These are phyloP conservation scores for Zaprionus vittiger DNA, from an alignment of 1,140 invertebrate species.

Conservation along the genomic window DNA sequence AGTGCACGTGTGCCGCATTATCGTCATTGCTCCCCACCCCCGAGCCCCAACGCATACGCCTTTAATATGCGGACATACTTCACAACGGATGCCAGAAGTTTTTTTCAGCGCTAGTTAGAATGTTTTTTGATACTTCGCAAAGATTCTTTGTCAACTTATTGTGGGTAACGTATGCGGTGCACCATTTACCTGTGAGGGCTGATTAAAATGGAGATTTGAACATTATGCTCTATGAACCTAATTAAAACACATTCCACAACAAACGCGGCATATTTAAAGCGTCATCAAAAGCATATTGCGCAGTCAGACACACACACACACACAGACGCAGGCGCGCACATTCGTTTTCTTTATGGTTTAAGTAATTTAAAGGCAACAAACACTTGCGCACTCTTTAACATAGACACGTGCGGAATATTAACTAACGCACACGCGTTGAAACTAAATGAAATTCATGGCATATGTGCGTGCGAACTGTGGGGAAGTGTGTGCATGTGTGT, in stretches of 20 bases:
- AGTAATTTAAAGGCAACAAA: conserved; percentile 73
- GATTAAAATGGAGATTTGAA: conserved; percentile 10
- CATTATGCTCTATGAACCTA: conserved; percentile 41
- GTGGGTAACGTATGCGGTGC: not conserved
- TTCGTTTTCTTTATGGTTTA: conserved; percentile 74
- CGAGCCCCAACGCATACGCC: conserved; percentile 16
- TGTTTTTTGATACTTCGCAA: conserved; percentile 5
- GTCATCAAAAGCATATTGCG: conserved; percentile 70
- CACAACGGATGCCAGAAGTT: conserved; percentile 5
- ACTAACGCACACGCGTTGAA: conserved; percentile 79
- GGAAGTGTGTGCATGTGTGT: conserved; percentile 14
- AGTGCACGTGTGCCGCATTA: conserved; percentile 78
- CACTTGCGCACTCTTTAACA: conserved; percentile 24
- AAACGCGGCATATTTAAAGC: conserved; percentile 57
- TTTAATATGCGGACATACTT: conserved; percentile 65
- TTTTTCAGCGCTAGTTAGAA: conserved; percentile 30
- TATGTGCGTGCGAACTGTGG: conserved; percentile 75
- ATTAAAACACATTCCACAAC: conserved; percentile 61
- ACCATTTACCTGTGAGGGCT: not conserved
- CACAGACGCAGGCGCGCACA: conserved; percentile 6
- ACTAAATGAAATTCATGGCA: conserved; percentile 82
- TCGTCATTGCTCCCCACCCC: conserved; percentile 49
- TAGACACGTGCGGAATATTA: conserved; percentile 72
- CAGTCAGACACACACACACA: conserved; percentile 14
- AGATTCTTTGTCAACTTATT: conserved; percentile 12